phyloP scores from a whole-genome alignment of 2,888 invertebrate genomes.

The Synergus itoensis region DNA sequence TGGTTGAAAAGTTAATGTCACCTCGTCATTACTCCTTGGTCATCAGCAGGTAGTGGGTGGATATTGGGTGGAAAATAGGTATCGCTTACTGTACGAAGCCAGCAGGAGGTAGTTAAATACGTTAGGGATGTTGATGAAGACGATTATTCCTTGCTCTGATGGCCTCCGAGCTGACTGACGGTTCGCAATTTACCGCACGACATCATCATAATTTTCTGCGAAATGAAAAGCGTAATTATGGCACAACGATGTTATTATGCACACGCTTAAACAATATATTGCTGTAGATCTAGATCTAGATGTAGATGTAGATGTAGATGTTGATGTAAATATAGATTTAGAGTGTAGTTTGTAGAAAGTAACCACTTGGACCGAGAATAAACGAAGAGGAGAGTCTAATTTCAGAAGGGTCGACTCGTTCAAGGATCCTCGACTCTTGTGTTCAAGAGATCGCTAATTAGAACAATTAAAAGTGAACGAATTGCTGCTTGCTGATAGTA shows the following conservation, averaged over 20 bases:
- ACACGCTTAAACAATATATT: not conserved
- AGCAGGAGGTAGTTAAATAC: no score
- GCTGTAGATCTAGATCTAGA: not conserved
- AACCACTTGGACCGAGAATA: not conserved
- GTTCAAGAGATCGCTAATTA: slow-evolving; percentile 1
- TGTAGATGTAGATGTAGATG: no score
- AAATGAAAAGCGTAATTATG: slow-evolving; percentile 2
- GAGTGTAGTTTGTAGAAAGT: not conserved
- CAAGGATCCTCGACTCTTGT: not conserved
- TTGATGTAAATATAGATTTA: not conserved
- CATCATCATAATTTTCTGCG: slow-evolving; percentile 1
- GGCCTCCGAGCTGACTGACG: not conserved
- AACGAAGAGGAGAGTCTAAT: slow-evolving; percentile 1
- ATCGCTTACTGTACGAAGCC: no score
- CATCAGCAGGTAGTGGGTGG: no score
- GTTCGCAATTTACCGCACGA: not conserved
- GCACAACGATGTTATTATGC: not conserved
- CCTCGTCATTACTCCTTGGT: no score
- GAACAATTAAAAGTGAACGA: not conserved
- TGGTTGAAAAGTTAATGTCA: no score
- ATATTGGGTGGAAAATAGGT: no score
- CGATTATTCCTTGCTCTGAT: not conserved
- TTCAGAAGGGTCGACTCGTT: slow-evolving; percentile 3
- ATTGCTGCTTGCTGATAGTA: not conserved
- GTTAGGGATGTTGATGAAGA: not conserved